A percentile compares a stretch with the other conserved stretches of the same genome.
Evolutionary conservation across 2,113 vertebrate genomes (phyloP).

Genomic region (Sardina pilchardus): DNA sequence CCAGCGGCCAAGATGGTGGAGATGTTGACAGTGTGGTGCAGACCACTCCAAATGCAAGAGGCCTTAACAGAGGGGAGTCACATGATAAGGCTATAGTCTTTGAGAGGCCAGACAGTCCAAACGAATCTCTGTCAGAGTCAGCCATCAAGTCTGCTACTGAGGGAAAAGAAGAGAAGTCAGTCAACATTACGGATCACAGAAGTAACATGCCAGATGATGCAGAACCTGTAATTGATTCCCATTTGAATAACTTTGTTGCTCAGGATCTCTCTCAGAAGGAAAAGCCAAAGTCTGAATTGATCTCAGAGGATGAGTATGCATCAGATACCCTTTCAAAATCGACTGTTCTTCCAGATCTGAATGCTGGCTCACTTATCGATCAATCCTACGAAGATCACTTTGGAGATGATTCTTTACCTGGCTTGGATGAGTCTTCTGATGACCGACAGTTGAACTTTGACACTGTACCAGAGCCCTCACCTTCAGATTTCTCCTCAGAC

Average conservation of each 20-base stretch:
- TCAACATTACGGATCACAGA: constrained; percentile 57
- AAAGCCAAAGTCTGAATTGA: constrained; percentile 35
- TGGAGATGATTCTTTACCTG: not conserved
- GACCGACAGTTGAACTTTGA: constrained; percentile 38
- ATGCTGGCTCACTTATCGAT: not conserved
- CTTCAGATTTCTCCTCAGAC: constrained; percentile 48
- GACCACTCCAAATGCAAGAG: not conserved
- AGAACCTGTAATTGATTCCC: constrained; percentile 48
- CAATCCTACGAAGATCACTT: not conserved
- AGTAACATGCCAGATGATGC: constrained; percentile 62
- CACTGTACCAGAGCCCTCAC: constrained; percentile 47
- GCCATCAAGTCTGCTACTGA: constrained; percentile 26
- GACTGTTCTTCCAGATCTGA: constrained; percentile 54
- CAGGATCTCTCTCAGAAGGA: constrained; percentile 49
- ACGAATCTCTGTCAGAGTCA: constrained; percentile 32
- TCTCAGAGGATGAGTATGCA: constrained; percentile 43
- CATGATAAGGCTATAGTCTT: not conserved
- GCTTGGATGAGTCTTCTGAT: constrained; percentile 44
- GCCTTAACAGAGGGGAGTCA: constrained; percentile 8
- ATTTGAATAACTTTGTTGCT: constrained; percentile 36
- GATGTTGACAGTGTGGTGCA: constrained; percentile 31
- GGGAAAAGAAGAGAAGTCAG: constrained; percentile 49
- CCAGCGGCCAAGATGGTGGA: constrained; percentile 51
- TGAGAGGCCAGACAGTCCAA: constrained; percentile 27
- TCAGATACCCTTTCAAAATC: constrained; percentile 35